phyloP scores from a whole-genome alignment of 2,797 vertebrate genomes.

The Aphelocoma californica region DNA sequence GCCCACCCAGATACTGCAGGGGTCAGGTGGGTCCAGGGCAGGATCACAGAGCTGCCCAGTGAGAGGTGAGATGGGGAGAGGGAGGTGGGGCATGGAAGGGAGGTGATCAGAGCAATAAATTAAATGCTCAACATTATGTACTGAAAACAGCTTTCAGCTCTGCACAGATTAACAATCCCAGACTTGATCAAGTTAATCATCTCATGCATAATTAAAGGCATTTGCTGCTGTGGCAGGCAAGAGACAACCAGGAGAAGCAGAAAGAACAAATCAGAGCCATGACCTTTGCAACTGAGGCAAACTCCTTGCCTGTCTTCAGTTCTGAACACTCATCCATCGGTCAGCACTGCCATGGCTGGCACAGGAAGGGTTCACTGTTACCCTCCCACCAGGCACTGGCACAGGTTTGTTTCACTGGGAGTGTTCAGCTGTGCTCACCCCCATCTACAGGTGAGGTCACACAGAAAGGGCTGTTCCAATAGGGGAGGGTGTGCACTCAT shows the following conservation, averaged over 20 bases:
- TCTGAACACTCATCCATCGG: background rate
- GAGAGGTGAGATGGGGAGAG: background rate
- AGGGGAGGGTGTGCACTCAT: background rate
- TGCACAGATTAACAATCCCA: conserved; percentile 15
- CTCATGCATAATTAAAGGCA: conserved; percentile 54
- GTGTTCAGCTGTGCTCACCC: background rate
- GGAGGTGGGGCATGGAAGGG: background rate
- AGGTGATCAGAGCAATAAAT: background rate
- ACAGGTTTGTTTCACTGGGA: background rate
- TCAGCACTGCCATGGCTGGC: background rate
- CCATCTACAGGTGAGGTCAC: background rate
- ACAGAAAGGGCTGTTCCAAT: background rate
- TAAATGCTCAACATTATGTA: background rate
- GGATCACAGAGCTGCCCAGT: background rate
- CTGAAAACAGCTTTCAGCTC: conserved; percentile 20
- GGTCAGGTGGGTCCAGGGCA: background rate
- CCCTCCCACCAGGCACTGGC: background rate
- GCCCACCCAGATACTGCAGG: background rate
- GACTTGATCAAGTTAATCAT: conserved; percentile 56
- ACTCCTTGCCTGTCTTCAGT: background rate
- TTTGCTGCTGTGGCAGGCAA: conserved; percentile 20
- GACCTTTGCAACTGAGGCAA: background rate
- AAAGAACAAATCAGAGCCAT: conserved; percentile 1
- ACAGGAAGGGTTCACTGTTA: background rate
- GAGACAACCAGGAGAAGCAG: conserved; percentile 15